Conservation (phyloP, 2,113 vertebrate species). For the Nyctibius bracteatus region DNA sequence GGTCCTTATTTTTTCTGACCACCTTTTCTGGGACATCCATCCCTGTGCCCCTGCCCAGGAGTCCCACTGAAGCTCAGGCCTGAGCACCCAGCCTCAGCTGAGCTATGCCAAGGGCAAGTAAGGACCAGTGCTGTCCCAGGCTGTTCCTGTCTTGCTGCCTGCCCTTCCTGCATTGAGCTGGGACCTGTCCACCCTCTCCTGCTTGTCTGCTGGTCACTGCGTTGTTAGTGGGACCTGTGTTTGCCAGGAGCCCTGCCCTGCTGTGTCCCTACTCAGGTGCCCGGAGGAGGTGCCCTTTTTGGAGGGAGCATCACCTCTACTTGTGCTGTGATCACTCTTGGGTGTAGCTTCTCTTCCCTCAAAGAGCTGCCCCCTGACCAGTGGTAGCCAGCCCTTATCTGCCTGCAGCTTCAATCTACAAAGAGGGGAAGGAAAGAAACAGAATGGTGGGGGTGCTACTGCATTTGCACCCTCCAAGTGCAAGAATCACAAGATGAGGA, state of each 20-base stretch:
- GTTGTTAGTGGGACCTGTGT: fast-evolving
- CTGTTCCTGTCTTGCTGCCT: not conserved
- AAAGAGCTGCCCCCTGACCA: not conserved
- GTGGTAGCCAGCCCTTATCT: not conserved
- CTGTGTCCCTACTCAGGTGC: not conserved
- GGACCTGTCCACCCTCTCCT: not conserved
- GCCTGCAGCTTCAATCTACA: fast-evolving
- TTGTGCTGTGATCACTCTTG: not conserved
- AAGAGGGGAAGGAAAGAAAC: not conserved
- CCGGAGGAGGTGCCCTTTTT: not conserved
- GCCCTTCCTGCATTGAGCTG: not conserved
- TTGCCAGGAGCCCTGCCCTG: not conserved
- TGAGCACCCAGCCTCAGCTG: not conserved
- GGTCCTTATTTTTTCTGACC: not conserved
- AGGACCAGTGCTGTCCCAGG: fast-evolving
- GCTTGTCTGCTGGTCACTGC: not conserved
- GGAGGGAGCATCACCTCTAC: not conserved
- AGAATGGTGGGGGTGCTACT: not conserved
- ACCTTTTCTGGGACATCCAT: not conserved
- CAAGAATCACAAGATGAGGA: not conserved
- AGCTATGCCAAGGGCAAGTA: fast-evolving
- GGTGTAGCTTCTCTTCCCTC: not conserved
- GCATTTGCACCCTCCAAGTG: not conserved
- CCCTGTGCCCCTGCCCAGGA: fast-evolving
- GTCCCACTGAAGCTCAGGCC: not conserved